Base-by-base conservation (phyloP, 2,888 invertebrate genomes). In the Ashinkailepas kermadecensis region DNA sequence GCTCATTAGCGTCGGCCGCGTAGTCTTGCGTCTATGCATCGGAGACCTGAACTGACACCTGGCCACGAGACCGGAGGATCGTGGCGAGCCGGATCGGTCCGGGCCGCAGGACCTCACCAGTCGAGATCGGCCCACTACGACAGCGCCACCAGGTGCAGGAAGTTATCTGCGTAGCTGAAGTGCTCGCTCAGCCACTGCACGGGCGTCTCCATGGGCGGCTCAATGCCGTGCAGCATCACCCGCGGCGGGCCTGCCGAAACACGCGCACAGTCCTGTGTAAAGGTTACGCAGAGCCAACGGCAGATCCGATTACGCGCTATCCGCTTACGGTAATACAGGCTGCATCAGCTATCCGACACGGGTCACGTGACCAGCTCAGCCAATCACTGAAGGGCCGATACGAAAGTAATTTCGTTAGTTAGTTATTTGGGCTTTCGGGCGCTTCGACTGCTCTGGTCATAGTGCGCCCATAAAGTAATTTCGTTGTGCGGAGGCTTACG, bases 141-240 rank as follows among this genome's bases (percentile, higher is more conserved):
- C 57, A 78, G 58, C 11, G 15, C 12, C 57, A 78, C 78, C 7
- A 98, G 90, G 90, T 99, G 99, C 84, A 99, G 89, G 88, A 99
- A 99, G 89, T 99, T 99, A 88, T 99, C 99, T 0, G 99, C 97
- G 89, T 98, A 97, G 87, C 97, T 96, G 86, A 99, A 89, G 88
- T 99, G 98, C 89, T 98, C 97, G 54, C 97, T 96, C 88, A 99
- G 91, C 98, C 99, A 99, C 86, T 97, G 95, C 15, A 99, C 88
- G 18, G 98, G 97, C 15, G 97, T 95, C 84, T 97, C 95, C 83
- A 91, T 86, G 6, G 97, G 95, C 81, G 96, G 92, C 85, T 92
- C 90, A 85, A 99, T 92, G 54, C 99, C 99, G 88, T 99, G 99
- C 57, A 95, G 95, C 85, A 94, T 90, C 80, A 94, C 89, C 86